A percentile compares a stretch with the other conserved stretches of the same genome.
Evolutionary conservation across 2,797 vertebrate species (phyloP).

Genomic region (Menidia menidia): DNA sequence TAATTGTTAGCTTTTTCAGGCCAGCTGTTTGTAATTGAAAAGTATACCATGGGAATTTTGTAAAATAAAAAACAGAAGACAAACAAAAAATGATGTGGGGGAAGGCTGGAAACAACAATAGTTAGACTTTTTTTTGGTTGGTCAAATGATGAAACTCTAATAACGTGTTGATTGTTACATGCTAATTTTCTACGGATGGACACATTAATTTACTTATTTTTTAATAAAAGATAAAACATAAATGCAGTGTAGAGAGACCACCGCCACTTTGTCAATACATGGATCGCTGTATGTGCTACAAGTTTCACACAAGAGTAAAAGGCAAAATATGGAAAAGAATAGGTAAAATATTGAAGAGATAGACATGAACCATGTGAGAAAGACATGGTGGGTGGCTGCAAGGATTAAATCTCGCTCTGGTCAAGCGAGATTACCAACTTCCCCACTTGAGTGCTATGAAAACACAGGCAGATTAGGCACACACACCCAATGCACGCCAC

Average conservation of each 20-base stretch:
- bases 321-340: not conserved
- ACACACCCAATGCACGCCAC: slow-evolving; percentile 20
- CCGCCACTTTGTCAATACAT: not conserved
- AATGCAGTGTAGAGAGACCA: not conserved
- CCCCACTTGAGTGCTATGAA: slow-evolving; percentile 65
- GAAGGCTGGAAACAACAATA: not conserved
- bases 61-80: not conserved
- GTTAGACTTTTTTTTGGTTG: not conserved
- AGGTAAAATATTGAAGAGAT: slow-evolving; percentile 22
- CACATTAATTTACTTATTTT: not conserved
- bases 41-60: not conserved
- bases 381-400: slow-evolving; percentile 48
- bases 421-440: slow-evolving; percentile 69
- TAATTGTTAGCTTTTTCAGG: not conserved
- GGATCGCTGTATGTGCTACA: not conserved
- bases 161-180: not conserved
- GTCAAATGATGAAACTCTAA: not conserved
- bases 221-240: not conserved
- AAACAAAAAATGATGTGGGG: not conserved
- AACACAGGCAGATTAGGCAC: slow-evolving; percentile 62
- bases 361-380: slow-evolving; percentile 27
- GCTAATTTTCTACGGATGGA: not conserved
- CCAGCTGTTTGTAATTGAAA: slow-evolving; percentile 6
- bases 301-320: slow-evolving; percentile 3
- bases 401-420: slow-evolving; percentile 73